Evolutionary conservation across 2,797 vertebrate species (phyloP).

Genomic region (Anableps anableps): DNA sequence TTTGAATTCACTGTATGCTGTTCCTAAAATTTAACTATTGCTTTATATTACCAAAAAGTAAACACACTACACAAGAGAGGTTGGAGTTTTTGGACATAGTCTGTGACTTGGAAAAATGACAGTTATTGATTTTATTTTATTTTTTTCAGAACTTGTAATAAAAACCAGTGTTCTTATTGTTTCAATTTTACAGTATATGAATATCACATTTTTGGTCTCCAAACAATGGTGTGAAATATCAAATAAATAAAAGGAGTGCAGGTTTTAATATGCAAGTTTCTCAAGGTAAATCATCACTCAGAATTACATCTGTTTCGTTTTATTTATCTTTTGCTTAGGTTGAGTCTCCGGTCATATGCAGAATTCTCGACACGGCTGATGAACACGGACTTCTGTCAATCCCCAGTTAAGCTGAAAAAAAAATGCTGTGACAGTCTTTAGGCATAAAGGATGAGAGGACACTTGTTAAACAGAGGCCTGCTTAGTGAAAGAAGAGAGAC

Average conservation of each 20-base stretch:
- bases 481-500: conserved; percentile 22
- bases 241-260: background rate
- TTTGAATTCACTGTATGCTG: background rate
- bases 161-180: background rate
- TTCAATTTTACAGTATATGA: background rate
- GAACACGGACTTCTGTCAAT: conserved; percentile 93
- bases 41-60: background rate
- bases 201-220: background rate
- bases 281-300: background rate
- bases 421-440: conserved; percentile 2
- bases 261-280: background rate
- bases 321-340: conserved; percentile 79
- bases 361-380: conserved; percentile 95
- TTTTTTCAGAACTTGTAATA: background rate
- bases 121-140: too few species aligned
- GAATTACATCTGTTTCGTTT: background rate
- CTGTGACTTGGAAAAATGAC: background rate
- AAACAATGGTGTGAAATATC: background rate
- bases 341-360: conserved; percentile 98
- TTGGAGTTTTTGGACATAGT: background rate
- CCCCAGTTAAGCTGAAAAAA: conserved; percentile 81
- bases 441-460: conserved; percentile 34
- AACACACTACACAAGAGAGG: background rate
- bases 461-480: conserved; percentile 21
- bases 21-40: background rate